Base-by-base conservation (phyloP, 2,113 vertebrate species). In the Menidia beryllina region DNA sequence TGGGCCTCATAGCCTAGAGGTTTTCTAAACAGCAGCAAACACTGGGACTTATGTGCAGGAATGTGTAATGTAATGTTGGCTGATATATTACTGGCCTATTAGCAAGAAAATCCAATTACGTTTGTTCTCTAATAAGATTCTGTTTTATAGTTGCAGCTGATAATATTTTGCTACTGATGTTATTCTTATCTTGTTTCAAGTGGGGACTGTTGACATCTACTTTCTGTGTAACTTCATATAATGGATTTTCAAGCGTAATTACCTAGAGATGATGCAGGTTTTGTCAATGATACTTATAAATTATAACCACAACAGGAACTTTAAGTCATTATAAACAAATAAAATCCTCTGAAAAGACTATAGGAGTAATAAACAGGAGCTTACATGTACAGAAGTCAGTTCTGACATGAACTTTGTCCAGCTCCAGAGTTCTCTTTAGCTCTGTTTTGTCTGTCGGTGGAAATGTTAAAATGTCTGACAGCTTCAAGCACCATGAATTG, bases 401-500 rank as follows among this genome's bases (percentile, higher is more conserved):
- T 24, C 30, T 1, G 13, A 57, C 53, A 19, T 30, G 17, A 2
- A n/a, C 8, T 30, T 13, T 55, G 9, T 20, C 24, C 1, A 25
- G 20, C 36, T 15, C 26, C 25, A 21, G 24, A 43, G 25, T 17
- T 62, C 45, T 21, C 64, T 26, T 25, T 41, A 56, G 57, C 25
- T n/a, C 57, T 53, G n/a, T 61, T 34, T 61, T 48, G 38, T 24
- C 27, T 24, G 39, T 26, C 20, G 57, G 20, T 43, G 66, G 30
- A 26, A 45, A 36, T 21, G 24, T n/a, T n/a, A 45, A 48, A 50
- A 23, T 36, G 15, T 52, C 59, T 41, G 50, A 62, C 57, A 61
- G 72, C 50, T 47, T 11, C 43, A 55, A 57, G 45, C 23, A 50
- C n/a, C 51, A 5, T 75, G 49, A 62, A 34, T n/a, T n/a, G 24